These are phyloP conservation scores for Onychostoma macrolepis DNA, from an alignment of 2,113 vertebrate species.

Conservation along the genomic window DNA sequence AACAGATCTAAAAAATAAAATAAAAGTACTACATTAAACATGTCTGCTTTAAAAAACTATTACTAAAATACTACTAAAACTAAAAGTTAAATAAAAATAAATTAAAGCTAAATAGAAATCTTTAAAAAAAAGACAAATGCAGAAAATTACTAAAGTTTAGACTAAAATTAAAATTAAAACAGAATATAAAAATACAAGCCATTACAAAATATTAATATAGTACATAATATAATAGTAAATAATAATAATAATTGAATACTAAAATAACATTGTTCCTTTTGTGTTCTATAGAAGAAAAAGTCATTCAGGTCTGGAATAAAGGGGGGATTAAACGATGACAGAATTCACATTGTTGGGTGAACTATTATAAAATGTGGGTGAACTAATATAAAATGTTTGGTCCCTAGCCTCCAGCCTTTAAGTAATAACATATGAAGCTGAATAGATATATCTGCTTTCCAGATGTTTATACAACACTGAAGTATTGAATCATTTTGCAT, in stretches of 20 bases:
- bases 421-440: background rate
- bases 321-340: background rate
- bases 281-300: background rate
- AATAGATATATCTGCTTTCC: constrained; percentile 3
- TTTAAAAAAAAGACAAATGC: background rate
- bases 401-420: background rate
- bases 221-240: background rate
- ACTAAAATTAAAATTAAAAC: background rate
- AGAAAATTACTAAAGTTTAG: background rate
- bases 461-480: background rate
- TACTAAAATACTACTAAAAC: background rate
- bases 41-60: too few species aligned
- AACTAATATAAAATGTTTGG: constrained; percentile 12
- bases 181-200: background rate
- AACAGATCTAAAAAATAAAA: background rate
- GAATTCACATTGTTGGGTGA: background rate
- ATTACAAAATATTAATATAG: background rate
- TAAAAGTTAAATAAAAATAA: background rate
- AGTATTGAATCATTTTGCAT: background rate
- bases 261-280: background rate
- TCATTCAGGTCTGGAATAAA: background rate
- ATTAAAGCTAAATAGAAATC: background rate
- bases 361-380: background rate
- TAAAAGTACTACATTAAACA: background rate
- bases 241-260: background rate